Conservation (phyloP, 2,888 invertebrate genomes). For the Isotomurus palustris region DNA sequence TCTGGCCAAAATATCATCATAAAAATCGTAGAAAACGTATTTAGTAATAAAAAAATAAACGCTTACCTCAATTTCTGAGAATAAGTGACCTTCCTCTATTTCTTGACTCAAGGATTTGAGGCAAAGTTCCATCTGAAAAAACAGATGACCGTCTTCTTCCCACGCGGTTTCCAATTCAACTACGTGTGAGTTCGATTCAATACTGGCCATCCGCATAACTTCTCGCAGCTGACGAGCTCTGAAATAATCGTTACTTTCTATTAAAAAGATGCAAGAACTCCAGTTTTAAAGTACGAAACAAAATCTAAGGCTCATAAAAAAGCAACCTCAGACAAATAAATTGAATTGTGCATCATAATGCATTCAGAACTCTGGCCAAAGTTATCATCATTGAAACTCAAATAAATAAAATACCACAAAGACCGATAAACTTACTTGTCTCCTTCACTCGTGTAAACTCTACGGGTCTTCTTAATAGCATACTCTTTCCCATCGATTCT, state of each 20-base stretch:
- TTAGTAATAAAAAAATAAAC: neutral
- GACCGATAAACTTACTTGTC: conserved; percentile 52
- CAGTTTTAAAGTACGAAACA: neutral
- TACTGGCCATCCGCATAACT: conserved; percentile 63
- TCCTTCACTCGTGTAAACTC: conserved; percentile 57
- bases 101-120: conserved; percentile 40
- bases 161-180: conserved; percentile 65
- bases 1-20: conserved; percentile 1
- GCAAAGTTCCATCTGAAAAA: conserved; percentile 64
- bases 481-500: conserved; percentile 63
- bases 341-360: neutral
- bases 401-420: conserved; percentile 3
- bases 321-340: neutral
- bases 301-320: conserved; percentile 3
- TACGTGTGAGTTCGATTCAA: conserved; percentile 64
- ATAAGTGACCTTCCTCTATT: conserved; percentile 39
- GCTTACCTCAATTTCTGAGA: conserved; percentile 29
- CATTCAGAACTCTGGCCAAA: conserved; percentile 6
- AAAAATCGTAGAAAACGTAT: conserved; percentile 4
- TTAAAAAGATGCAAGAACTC: neutral
- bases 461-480: conserved; percentile 66
- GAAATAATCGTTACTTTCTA: conserved; percentile 16
- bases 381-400: neutral
- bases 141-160: conserved; percentile 66
- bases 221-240: conserved; percentile 59